Evolutionary conservation across 2,797 vertebrate genomes (phyloP), one percentile per base, ranked within the genome.

Genomic region (Thalassophryne amazonica): DNA sequence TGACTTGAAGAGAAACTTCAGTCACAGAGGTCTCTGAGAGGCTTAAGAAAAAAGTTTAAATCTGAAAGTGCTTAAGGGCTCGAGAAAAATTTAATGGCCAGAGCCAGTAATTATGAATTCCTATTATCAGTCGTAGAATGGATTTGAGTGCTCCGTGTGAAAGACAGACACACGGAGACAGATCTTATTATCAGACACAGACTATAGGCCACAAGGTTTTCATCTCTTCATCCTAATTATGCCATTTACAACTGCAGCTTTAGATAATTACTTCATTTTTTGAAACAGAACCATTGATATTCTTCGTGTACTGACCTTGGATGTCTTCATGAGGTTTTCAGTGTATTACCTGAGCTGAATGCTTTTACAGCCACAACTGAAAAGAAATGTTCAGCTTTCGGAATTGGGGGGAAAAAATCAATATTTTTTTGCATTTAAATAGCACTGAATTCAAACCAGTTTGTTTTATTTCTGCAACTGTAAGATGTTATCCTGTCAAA

Each of bases 211-310:
- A 65, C 30, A 60, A 66, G 65, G 66, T 76, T 68, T 52, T 73
- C 52, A 67, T 60, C 57, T 32, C 47, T 38, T 69, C 38, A 50
- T 20, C 14, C 55, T 82, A 60, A 80, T 73, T 67, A 69, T 60
- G 30, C 46, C 60, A 59, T 67, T 69, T 71, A 69, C 51, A 59
- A 54, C 46, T 28, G 8, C 58, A 49, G 62, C 58, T 59, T 67
- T 48, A 19, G 62, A 71, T 71, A 64, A 69, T 71, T 51, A 35
- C 7, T 73, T 27, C 48, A 57, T 68, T 68, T 48, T 6, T 35
- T 58, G 45, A 59, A 66, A 63, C 9, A 15, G 60, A 69, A 37
- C 20, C 7, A 4, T 9, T 1, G 5, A 42, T 63, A n/a, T 70
- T 53, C 23, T 66, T 32, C 1, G 1, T 53, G 48, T 56, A 59